Base-by-base conservation (phyloP, 2,797 vertebrate species). In the Cuniculus paca region DNA sequence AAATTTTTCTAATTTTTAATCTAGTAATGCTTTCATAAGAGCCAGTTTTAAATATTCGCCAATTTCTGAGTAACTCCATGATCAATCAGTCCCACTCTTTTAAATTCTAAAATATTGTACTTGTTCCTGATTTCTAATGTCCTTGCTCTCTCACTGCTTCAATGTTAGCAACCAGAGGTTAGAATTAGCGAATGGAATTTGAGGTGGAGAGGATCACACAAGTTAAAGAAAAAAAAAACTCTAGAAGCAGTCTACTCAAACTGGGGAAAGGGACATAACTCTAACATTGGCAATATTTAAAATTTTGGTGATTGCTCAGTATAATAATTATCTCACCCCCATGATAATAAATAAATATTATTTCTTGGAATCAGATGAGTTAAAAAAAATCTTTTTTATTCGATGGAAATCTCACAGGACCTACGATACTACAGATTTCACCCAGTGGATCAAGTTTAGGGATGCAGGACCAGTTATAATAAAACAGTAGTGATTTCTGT, bases 231-330 rank as follows among this genome's bases (percentile, higher is more conserved):
- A 22, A 2, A 42, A n/a, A 48, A 34, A 82, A 42, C 1, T 3
- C 20, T 3, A 12, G 2, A 5, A 60, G 31, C 0, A 14, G 3
- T 63, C 45, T 84, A 5, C 61, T 63, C 26, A 50, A 68, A 26
- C 1, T 26, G 1, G 5, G 1, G 8, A 24, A 48, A 31, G 61
- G 9, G n/a, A 34, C 0, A 52, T 2, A 52, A 52, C 13, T 52
- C 52, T n/a, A 61, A 80, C 20, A 52, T 24, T 68, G 8, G 20
- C 39, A 19, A 60, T n/a, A 13, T 54, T 70, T 39, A 60, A 20
- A 63, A 68, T 45, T 52, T 3, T n/a, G 2, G 48, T 28, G 42
- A 60, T 39, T 85, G n/a, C 12, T 4, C 34, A n/a, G n/a, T 17
- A n/a, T n/a, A n/a, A 68, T 68, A 19, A 65, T 65, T 63, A 63